Conservation (phyloP, 2,888 invertebrate species). For the Erebia ligea region DNA sequence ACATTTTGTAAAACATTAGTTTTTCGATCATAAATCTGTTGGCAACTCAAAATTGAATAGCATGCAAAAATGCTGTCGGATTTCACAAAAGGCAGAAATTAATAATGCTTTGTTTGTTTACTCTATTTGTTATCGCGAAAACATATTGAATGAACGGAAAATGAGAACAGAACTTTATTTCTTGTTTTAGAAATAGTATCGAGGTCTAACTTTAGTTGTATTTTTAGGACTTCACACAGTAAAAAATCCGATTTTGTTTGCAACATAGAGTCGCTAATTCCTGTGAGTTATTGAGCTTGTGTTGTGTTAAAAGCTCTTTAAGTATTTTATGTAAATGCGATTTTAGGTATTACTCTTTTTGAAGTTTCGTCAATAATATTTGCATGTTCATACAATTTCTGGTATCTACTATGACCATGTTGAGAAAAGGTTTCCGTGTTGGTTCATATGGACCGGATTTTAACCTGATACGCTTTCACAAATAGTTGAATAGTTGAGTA, state of each 20-base stretch:
- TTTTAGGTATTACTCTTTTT: neutral
- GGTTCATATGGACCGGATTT: no score
- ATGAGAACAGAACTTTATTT: constrained; percentile 6
- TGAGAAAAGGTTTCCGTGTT: no score
- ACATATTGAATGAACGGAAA: constrained; percentile 7
- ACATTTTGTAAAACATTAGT: constrained; percentile 24
- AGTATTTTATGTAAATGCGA: neutral
- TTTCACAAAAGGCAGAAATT: constrained; percentile 16
- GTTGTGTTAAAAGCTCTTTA: neutral
- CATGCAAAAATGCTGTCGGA: constrained; percentile 21
- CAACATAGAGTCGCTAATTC: neutral
- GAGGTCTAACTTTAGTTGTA: neutral
- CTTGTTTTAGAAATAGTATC: neutral
- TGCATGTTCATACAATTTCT: neutral
- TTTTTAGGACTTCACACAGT: neutral
- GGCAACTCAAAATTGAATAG: constrained; percentile 23
- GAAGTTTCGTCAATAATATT: neutral
- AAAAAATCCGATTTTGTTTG: neutral
- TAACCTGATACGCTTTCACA: no score
- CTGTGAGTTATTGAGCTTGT: neutral
- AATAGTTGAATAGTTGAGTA: no score
- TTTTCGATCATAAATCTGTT: constrained; percentile 23
- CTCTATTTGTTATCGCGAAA: constrained; percentile 16
- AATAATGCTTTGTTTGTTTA: constrained; percentile 22
- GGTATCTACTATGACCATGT: no score